These are phyloP conservation scores for Chrysolina haemoptera DNA, from an alignment of 2,888 invertebrate species.

Conservation along the genomic window DNA sequence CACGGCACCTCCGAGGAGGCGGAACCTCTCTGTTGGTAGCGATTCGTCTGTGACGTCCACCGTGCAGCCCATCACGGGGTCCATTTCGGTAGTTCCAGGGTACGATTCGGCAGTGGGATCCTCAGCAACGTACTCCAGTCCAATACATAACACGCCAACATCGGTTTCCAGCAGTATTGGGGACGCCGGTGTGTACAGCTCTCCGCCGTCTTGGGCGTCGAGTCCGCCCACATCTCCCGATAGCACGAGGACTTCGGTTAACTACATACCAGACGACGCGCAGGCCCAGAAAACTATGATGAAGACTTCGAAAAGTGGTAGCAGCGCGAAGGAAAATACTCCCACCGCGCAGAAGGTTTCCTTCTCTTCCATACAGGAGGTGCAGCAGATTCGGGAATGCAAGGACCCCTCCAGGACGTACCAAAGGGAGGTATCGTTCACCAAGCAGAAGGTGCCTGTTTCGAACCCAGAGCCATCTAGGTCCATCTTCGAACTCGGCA, in stretches of 20 bases:
- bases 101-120: constrained; percentile 80
- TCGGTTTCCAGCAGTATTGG: constrained; percentile 67
- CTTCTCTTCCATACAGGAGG: constrained; percentile 75
- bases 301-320: constrained; percentile 37
- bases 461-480: constrained; percentile 47
- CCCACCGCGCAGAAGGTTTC: constrained; percentile 74
- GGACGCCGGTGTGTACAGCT: constrained; percentile 69
- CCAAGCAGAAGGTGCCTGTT: constrained; percentile 36
- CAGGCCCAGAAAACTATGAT: constrained; percentile 58
- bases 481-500: constrained; percentile 25
- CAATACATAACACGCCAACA: constrained; percentile 69
- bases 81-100: constrained; percentile 66
- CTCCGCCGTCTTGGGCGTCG: constrained; percentile 75
- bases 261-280: constrained; percentile 72
- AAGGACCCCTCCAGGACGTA: constrained; percentile 56
- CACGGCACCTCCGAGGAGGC: constrained; percentile 68
- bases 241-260: constrained; percentile 71
- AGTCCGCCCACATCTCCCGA: constrained; percentile 75
- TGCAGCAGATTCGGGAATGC: constrained; percentile 57
- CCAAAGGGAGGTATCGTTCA: constrained; percentile 62
- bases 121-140: constrained; percentile 73
- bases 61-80: constrained; percentile 68
- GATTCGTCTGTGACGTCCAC: constrained; percentile 68
- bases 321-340: constrained; percentile 54
- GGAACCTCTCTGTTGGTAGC: constrained; percentile 71